Evolutionary conservation across 2,113 vertebrate genomes (phyloP).

Genomic region (Eulemur macaco): DNA sequence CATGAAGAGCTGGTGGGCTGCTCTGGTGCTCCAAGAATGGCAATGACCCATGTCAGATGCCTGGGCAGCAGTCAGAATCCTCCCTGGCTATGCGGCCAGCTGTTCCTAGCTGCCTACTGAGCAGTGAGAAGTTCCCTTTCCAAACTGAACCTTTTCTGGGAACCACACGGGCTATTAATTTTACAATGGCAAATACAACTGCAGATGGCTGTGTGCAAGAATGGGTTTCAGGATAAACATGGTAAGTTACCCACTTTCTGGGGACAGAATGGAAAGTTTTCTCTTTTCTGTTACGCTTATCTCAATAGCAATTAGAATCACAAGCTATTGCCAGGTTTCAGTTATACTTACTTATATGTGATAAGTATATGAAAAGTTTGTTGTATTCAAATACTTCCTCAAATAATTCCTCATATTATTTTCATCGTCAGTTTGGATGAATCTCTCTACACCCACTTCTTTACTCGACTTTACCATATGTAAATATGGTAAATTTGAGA

Average conservation of each 20-base stretch:
- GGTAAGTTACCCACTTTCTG: not conserved
- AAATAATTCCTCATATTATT: not conserved
- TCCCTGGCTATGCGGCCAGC: not conserved
- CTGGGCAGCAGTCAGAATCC: not conserved
- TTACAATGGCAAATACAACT: constrained; percentile 30
- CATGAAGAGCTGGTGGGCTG: not conserved
- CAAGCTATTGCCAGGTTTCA: not conserved
- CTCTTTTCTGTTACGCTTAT: not conserved
- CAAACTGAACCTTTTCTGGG: constrained; percentile 15
- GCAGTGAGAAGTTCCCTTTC: not conserved
- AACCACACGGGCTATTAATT: constrained; percentile 31
- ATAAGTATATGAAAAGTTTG: not conserved
- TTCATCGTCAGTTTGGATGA: not conserved
- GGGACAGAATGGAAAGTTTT: not conserved
- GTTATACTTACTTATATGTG: not conserved
- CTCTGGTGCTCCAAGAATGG: not conserved
- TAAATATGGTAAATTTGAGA: not conserved
- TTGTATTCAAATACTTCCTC: not conserved
- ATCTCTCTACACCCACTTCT: not conserved
- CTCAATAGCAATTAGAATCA: not conserved
- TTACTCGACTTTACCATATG: not conserved
- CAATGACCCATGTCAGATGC: not conserved
- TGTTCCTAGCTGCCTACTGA: not conserved
- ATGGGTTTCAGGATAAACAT: not conserved
- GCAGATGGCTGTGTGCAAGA: constrained; percentile 9